Evolutionary conservation across 1,140 invertebrate genomes (phyloP), one percentile per base, ranked within the genome.

Genomic region (Musca domestica): DNA sequence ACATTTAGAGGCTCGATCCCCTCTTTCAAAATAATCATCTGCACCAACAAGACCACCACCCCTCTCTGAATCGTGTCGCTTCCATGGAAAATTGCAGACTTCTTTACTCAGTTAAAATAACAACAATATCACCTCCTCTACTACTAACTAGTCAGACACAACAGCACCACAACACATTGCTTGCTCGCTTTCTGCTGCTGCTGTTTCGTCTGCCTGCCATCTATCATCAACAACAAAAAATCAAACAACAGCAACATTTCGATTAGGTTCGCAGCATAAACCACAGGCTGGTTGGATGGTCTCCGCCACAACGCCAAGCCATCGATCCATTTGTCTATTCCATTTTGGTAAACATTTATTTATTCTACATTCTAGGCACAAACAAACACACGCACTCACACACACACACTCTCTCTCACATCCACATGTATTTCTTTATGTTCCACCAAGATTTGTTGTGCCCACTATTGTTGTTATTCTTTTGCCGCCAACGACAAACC

Each of bases 201-300:
- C 10, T 15, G 1, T 12, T 46, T 12, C 15, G 10, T 46, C 41
- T 15, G 10, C 10, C 41, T n/a, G 48, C 10, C 52, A 54, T 54
- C 52, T 54, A 54, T 54, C 61, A 46, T 68, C 67, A 64, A 68
- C 77, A 79, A 79, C 77, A 79, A 79, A 79, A 79, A 79, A 79
- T 76, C 64, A 68, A 79, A 79, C 76, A 79, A 79, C 77, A 79
- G 77, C 77, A 79, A 79, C 77, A 79, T 79, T 79, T 70, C 76
- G 74, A 79, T 74, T 79, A 79, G 77, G 77, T 72, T 74, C 74
- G 41, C 77, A 79, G 77, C 77, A 69, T 25, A 41, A 41, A 41
- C 34, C 34, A 41, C 34, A 41, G 10, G 34, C 10, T 41, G 34
- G 34, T 41, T 41, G 34, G 34, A n/a, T 30, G 23, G 19, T 46